Percentiles rank a stretch among this genome's conserved stretches.
Conservation (phyloP, 1,140 invertebrate species). For the Amyelois transitella region DNA sequence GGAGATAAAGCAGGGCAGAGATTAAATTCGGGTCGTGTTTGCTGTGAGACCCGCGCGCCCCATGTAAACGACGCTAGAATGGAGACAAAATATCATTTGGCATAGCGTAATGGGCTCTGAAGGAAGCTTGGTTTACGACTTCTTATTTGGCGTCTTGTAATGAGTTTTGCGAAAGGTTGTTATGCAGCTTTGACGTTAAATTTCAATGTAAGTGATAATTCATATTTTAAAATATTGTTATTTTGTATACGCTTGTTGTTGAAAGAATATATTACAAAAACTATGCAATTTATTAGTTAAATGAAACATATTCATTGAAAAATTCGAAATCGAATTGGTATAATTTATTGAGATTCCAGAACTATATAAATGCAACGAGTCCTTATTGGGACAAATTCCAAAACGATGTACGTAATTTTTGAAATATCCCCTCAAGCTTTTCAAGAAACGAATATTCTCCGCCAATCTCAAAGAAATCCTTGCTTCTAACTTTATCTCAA, state of each 20-base stretch:
- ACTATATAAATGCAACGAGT: too few species aligned
- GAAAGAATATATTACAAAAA: too few species aligned
- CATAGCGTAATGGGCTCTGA: slow-evolving; percentile 58
- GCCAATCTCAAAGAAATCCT: neutral
- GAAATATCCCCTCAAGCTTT: too few species aligned
- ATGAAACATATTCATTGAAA: too few species aligned
- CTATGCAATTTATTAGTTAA: too few species aligned
- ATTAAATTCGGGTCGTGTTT: slow-evolving; percentile 66
- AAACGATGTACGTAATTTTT: too few species aligned
- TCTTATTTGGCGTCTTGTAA: slow-evolving; percentile 67
- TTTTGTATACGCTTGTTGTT: too few species aligned
- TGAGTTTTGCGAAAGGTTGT: slow-evolving; percentile 60
- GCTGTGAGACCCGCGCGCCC: slow-evolving; percentile 36
- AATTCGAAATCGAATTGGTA: too few species aligned
- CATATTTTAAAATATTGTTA: slow-evolving; percentile 20
- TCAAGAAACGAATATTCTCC: too few species aligned
- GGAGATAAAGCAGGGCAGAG: slow-evolving; percentile 58
- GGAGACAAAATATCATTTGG: slow-evolving; percentile 66
- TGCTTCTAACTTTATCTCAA: neutral
- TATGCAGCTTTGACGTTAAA: slow-evolving; percentile 44
- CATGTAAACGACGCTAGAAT: slow-evolving; percentile 56
- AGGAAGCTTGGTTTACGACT: slow-evolving; percentile 61
- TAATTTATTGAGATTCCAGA: too few species aligned
- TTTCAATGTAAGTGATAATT: slow-evolving; percentile 19
- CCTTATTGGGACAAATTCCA: too few species aligned